Evolutionary conservation across 1,140 invertebrate genomes (phyloP).

Genomic region (Cherax quadricarinatus): DNA sequence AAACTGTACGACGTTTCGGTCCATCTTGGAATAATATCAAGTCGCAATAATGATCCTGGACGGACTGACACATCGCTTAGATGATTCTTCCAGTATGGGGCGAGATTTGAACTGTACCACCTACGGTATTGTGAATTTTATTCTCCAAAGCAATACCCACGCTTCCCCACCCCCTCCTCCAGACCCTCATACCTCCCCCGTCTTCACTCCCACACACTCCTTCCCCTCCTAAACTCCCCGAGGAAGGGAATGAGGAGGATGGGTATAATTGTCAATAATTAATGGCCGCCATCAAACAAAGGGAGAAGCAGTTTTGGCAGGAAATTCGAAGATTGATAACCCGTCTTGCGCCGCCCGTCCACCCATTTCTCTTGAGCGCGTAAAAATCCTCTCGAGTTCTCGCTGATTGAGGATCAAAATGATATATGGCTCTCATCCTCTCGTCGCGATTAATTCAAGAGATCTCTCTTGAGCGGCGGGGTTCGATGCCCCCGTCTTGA

Average conservation of each 20-base stretch:
- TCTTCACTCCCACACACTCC: neutral
- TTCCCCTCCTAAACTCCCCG: neutral
- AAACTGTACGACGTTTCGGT: too few species aligned
- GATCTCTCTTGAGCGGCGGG: neutral
- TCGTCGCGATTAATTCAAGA: neutral
- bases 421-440: neutral
- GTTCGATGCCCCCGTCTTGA: too few species aligned
- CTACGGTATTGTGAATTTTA: too few species aligned
- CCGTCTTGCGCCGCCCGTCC: neutral
- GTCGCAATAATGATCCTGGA: too few species aligned
- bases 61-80: too few species aligned
- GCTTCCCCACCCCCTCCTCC: neutral
- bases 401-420: neutral
- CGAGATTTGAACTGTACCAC: too few species aligned
- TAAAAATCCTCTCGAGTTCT: neutral
- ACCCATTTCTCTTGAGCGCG: neutral
- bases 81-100: too few species aligned
- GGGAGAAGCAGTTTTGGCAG: neutral
- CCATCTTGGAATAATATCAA: too few species aligned
- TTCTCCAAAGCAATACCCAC: too few species aligned
- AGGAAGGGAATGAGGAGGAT: slow-evolving; percentile 2
- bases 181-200: neutral
- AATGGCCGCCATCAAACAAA: slow-evolving; percentile 22
- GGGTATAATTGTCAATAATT: slow-evolving; percentile 38
- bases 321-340: neutral